These are phyloP conservation scores for Nothobranchius furzeri DNA, from an alignment of 2,113 vertebrate species.

Conservation along the genomic window DNA sequence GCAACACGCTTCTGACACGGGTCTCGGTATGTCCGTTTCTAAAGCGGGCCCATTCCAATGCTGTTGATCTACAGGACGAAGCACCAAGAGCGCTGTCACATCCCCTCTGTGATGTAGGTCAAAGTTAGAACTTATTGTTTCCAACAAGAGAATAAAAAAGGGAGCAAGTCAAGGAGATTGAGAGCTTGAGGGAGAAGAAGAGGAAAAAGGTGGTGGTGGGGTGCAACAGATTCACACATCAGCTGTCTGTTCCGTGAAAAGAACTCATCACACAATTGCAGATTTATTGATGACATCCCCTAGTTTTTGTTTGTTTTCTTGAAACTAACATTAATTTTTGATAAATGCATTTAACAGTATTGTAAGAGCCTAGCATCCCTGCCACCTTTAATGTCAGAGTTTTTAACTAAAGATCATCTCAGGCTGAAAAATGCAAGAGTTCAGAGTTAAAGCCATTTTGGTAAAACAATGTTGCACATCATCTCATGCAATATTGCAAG, in stretches of 20 bases:
- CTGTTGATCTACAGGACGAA: constrained; percentile 45
- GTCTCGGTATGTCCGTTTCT: constrained; percentile 37
- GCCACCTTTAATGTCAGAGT: too few relatives aligned
- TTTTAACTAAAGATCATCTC: too few relatives aligned
- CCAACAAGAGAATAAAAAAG: constrained; percentile 28
- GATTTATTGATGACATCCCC: constrained; percentile 48
- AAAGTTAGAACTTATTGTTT: constrained; percentile 57
- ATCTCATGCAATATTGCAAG: too few relatives aligned
- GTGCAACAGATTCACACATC: constrained; percentile 51
- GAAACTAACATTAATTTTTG: constrained; percentile 17
- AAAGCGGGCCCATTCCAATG: constrained; percentile 23
- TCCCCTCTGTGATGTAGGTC: constrained; percentile 60
- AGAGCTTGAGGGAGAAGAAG: constrained; percentile 12
- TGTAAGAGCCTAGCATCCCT: too few relatives aligned
- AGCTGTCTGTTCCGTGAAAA: constrained; percentile 54
- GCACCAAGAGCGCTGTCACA: constrained; percentile 34
- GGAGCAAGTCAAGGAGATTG: constrained; percentile 26
- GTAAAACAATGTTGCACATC: too few relatives aligned
- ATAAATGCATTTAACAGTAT: too few relatives aligned
- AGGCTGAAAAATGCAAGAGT: too few relatives aligned
- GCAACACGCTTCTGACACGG: constrained; percentile 59
- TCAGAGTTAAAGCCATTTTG: too few relatives aligned
- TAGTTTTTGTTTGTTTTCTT: constrained; percentile 14
- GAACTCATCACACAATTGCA: constrained; percentile 50
- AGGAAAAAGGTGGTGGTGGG: constrained; percentile 1